Evolutionary conservation across 2,888 invertebrate species (phyloP).

Genomic region (Ephialtes manifestator): DNA sequence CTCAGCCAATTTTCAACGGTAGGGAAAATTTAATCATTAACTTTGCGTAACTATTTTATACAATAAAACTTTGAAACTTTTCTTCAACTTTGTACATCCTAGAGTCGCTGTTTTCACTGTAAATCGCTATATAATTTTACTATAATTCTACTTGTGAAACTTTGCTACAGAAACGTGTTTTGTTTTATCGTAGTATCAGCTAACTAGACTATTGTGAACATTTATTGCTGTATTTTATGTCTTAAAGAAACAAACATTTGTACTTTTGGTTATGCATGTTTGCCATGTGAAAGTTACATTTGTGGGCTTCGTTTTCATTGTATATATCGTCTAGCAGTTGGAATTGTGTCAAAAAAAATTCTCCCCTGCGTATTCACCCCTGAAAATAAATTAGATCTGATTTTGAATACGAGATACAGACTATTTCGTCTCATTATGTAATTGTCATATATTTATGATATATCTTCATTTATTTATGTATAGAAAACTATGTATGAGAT

Average conservation of each 20-base stretch:
- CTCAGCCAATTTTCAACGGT: not conserved
- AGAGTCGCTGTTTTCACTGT: not conserved
- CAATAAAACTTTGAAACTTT: not conserved
- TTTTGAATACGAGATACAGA: too few species aligned
- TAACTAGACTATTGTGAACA: not conserved
- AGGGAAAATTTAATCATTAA: constrained; percentile 20
- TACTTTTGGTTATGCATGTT: too few species aligned
- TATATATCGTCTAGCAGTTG: too few species aligned
- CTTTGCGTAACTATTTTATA: constrained; percentile 17
- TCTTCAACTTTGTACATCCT: not conserved
- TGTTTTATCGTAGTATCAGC: not conserved
- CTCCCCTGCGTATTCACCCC: too few species aligned
- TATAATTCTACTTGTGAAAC: not conserved
- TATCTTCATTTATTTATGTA: too few species aligned
- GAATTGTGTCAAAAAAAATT: too few species aligned
- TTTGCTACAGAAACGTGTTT: not conserved
- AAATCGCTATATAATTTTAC: not conserved
- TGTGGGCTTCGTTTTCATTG: too few species aligned
- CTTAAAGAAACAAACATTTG: not conserved
- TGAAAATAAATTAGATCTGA: too few species aligned
- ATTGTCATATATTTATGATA: too few species aligned
- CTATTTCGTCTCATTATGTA: too few species aligned
- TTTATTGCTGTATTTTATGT: not conserved
- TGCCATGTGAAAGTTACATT: too few species aligned
- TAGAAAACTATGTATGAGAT: too few species aligned